Evolutionary conservation across 2,888 invertebrate species (phyloP).

Genomic region (Spisula subtruncata): DNA sequence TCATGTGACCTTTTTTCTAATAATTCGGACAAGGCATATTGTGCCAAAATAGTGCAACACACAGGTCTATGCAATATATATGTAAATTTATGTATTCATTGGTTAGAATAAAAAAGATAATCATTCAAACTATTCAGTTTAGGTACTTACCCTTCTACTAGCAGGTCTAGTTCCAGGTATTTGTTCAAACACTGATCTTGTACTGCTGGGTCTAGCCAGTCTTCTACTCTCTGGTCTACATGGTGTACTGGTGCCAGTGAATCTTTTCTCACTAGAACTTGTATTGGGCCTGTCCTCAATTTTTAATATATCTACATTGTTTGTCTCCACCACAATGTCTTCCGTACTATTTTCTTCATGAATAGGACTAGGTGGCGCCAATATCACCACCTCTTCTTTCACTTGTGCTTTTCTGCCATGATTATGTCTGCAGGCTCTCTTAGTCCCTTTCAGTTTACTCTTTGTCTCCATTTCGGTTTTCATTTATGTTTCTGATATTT

Average conservation of each 20-base stretch:
- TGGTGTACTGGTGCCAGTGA: constrained; percentile 25
- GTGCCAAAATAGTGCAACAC: no score
- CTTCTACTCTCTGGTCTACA: constrained; percentile 53
- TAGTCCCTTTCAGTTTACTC: constrained; percentile 27
- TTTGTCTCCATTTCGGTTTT: constrained; percentile 32
- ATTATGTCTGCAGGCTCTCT: constrained; percentile 44
- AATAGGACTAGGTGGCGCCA: constrained; percentile 54
- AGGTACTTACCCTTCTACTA: constrained; percentile 64
- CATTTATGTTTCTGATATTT: constrained; percentile 14
- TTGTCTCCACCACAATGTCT: background rate
- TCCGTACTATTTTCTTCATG: constrained; percentile 37
- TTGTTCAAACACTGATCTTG: constrained; percentile 67
- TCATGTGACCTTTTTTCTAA: no score
- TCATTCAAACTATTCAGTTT: background rate
- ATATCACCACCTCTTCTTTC: constrained; percentile 37
- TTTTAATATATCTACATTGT: constrained; percentile 53
- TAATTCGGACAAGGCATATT: no score
- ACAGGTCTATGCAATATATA: no score
- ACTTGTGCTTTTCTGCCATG: constrained; percentile 47
- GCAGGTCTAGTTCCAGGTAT: constrained; percentile 71
- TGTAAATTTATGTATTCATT: no score
- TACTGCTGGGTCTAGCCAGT: constrained; percentile 53
- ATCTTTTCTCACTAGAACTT: constrained; percentile 46
- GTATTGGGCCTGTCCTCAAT: constrained; percentile 54
- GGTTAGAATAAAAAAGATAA: no score